These are phyloP conservation scores for Hemibagrus guttatus DNA, from an alignment of 2,797 vertebrate species.

Conservation along the genomic window DNA sequence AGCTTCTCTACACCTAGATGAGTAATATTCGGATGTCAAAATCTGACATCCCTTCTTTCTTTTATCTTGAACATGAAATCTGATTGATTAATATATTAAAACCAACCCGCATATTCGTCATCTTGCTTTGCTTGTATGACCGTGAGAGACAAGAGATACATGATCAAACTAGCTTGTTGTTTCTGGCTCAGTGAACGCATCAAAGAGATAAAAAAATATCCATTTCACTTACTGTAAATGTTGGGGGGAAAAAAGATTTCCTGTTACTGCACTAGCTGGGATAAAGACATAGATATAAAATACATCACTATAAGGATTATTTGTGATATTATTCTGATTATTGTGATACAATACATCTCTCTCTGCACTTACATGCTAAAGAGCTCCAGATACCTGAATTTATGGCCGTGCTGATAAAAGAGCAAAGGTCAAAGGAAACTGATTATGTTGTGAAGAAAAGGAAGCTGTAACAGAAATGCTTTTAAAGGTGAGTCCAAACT, in stretches of 20 bases:
- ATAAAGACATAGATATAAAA: background rate
- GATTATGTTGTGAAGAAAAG: slow-evolving; percentile 1
- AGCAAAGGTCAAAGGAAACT: slow-evolving; percentile 25
- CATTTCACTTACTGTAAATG: background rate
- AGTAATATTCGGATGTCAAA: background rate
- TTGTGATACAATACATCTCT: slow-evolving; percentile 16
- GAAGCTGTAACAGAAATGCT: slow-evolving; percentile 5
- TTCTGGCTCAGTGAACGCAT: no score
- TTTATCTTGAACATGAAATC: background rate
- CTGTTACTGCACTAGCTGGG: background rate
- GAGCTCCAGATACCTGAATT: slow-evolving; percentile 24
- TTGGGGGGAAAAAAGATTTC: background rate
- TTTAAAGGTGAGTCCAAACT: background rate
- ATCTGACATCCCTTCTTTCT: background rate
- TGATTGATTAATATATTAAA: slow-evolving; percentile 1
- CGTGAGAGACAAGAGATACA: background rate
- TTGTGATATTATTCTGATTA: slow-evolving; percentile 11
- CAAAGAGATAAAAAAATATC: background rate
- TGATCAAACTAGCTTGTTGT: background rate
- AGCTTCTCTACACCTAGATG: background rate
- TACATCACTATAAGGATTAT: background rate
- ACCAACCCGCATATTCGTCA: background rate
- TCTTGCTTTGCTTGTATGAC: background rate
- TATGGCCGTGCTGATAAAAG: slow-evolving; percentile 31
- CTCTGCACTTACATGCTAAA: slow-evolving; percentile 45